A percentile compares a stretch with the other conserved stretches of the same genome.
These are phyloP conservation scores for Mnemiopsis leidyi DNA, from an alignment of 37 sponge, comb jelly and placozoan species.

Conservation along the genomic window DNA sequence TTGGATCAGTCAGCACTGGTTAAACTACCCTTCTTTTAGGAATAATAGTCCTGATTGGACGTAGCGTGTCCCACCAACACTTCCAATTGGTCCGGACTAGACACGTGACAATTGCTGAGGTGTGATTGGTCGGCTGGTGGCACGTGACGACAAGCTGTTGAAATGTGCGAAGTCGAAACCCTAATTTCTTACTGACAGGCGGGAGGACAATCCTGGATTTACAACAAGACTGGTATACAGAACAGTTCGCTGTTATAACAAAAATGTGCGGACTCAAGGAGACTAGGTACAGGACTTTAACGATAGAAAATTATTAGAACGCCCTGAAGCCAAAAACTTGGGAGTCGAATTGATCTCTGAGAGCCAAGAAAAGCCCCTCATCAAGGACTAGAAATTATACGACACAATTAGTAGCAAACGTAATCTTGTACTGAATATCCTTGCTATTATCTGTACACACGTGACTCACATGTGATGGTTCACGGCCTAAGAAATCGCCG, in stretches of 20 bases:
- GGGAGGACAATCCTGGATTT: neutral
- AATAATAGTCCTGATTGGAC: neutral
- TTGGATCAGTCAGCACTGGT: slow-evolving; percentile 23
- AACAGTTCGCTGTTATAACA: neutral
- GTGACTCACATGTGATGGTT: neutral
- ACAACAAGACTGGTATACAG: neutral
- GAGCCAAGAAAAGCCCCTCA: neutral
- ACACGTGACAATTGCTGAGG: slow-evolving; percentile 20
- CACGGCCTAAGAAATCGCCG: neutral
- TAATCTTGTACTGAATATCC: neutral
- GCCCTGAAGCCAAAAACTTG: neutral
- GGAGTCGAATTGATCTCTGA: neutral
- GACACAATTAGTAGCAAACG: neutral
- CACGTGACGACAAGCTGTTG: slow-evolving; percentile 16
- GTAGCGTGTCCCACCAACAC: neutral
- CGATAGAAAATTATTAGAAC: neutral
- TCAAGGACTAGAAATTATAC: neutral
- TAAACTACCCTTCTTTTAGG: slow-evolving; percentile 45
- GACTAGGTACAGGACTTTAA: neutral
- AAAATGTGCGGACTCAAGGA: neutral
- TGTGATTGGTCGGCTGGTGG: neutral
- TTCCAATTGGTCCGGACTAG: neutral
- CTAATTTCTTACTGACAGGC: slow-evolving; percentile 50
- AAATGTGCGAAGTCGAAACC: slow-evolving; percentile 45
- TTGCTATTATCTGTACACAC: neutral